Percentiles rank a stretch among this genome's conserved stretches.
phyloP scores from a whole-genome alignment of 2,888 invertebrate genomes.

The Atrina japonica region DNA sequence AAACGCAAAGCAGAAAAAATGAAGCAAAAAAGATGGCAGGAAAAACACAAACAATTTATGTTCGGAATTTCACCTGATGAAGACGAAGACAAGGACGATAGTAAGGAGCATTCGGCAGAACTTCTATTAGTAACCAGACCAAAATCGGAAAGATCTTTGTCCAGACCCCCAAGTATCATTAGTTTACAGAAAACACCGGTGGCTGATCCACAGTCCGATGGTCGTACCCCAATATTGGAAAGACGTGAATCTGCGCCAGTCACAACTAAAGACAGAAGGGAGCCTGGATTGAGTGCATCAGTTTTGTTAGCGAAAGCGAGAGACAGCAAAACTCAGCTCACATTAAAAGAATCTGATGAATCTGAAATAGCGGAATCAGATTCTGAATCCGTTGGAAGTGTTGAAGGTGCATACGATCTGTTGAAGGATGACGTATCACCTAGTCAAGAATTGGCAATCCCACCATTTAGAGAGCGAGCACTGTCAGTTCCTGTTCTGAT shows the following conservation, averaged over 20 bases:
- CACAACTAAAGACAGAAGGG: slow-evolving; percentile 4
- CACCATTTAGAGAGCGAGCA: slow-evolving; percentile 32
- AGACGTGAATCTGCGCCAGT: slow-evolving; percentile 10
- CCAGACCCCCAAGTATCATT: slow-evolving; percentile 42
- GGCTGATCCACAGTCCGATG: background rate
- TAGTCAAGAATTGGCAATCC: slow-evolving; percentile 8
- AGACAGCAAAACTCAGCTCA: background rate
- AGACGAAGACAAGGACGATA: slow-evolving; percentile 58
- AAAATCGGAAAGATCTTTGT: slow-evolving; percentile 45
- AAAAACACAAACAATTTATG: slow-evolving; percentile 72
- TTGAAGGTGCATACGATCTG: slow-evolving; percentile 34
- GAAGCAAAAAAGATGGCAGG: slow-evolving; percentile 75
- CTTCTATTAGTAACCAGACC: slow-evolving; percentile 56
- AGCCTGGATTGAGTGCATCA: background rate
- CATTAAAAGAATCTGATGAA: slow-evolving; percentile 24
- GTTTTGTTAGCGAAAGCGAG: too few species aligned
- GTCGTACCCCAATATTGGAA: background rate
- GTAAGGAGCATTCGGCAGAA: slow-evolving; percentile 57
- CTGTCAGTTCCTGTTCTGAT: slow-evolving; percentile 31
- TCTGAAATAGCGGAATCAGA: slow-evolving; percentile 31
- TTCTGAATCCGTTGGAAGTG: slow-evolving; percentile 42
- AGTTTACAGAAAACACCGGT: slow-evolving; percentile 23
- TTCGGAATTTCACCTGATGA: slow-evolving; percentile 64
- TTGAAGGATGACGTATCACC: slow-evolving; percentile 29
- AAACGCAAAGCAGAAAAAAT: slow-evolving; percentile 74